These are phyloP conservation scores for Pomatostomus ruficeps DNA, from an alignment of 2,113 vertebrate species.

Conservation along the genomic window DNA sequence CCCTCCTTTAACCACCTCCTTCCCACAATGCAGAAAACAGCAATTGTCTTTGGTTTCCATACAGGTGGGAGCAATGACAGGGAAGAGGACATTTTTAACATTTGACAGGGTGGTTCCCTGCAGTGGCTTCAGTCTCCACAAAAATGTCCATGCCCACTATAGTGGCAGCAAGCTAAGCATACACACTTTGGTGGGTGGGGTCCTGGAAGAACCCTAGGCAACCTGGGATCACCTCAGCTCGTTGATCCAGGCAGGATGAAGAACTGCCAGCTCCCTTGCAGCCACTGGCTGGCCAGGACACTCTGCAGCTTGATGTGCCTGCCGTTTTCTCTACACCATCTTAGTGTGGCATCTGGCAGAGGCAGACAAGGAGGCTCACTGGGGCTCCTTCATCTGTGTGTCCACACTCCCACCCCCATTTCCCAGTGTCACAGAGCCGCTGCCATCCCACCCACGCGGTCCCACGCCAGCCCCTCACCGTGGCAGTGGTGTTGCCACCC, in stretches of 20 bases:
- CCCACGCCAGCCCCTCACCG: constrained; percentile 57
- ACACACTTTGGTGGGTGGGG: no score
- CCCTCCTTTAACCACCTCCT: neutral
- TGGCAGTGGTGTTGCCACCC: constrained; percentile 67
- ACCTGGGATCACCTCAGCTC: neutral
- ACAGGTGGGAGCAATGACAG: neutral
- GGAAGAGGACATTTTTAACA: neutral
- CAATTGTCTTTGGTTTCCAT: neutral
- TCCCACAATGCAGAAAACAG: neutral
- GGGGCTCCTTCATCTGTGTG: neutral
- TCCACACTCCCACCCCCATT: accelerated
- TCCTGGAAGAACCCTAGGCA: neutral
- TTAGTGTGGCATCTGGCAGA: neutral
- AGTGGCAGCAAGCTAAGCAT: neutral
- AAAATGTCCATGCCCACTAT: neutral
- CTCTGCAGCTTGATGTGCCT: neutral
- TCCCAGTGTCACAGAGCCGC: accelerated
- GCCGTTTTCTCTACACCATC: neutral
- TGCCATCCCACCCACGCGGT: accelerated
- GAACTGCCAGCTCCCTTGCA: neutral
- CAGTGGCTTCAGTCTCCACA: neutral
- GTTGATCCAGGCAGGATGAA: neutral
- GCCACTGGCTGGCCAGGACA: neutral
- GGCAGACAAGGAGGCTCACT: neutral
- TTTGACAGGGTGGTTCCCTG: neutral